Conservation (phyloP, 2,888 invertebrate genomes). For the Osmoderma eremita region DNA sequence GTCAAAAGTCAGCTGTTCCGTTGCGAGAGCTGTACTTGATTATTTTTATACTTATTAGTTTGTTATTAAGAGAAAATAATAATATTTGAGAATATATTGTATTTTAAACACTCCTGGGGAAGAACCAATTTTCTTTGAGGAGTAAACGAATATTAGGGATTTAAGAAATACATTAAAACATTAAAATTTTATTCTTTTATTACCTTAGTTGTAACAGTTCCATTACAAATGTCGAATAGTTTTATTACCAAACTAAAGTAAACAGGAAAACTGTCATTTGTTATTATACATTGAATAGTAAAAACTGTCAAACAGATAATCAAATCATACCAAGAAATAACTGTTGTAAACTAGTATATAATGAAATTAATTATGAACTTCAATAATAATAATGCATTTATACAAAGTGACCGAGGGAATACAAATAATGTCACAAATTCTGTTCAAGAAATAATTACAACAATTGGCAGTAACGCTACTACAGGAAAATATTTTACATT, state of each 20-base stretch:
- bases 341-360: constrained; percentile 17
- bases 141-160: no score
- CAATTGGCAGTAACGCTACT: constrained; percentile 50
- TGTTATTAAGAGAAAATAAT: no score
- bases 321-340: constrained; percentile 11
- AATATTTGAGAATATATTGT: no score
- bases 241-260: constrained; percentile 56
- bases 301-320: constrained; percentile 12
- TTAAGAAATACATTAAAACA: constrained; percentile 18
- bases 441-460: constrained; percentile 22
- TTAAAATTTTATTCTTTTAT: constrained; percentile 50
- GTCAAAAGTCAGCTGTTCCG: no score
- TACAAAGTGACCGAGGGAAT: constrained; percentile 28
- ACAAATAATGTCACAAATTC: constrained; percentile 35
- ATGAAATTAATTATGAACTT: constrained; percentile 34
- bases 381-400: constrained; percentile 14
- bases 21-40: no score
- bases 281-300: constrained; percentile 48
- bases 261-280: constrained; percentile 19
- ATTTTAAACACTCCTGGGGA: no score
- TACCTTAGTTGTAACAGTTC: constrained; percentile 58
- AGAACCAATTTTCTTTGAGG: no score
- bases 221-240: constrained; percentile 58
- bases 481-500: constrained; percentile 48
- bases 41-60: no score